Percentiles rank a stretch among this genome's conserved stretches.
phyloP scores from a whole-genome alignment of 2,797 vertebrate genomes.

The Xyrichtys novacula region DNA sequence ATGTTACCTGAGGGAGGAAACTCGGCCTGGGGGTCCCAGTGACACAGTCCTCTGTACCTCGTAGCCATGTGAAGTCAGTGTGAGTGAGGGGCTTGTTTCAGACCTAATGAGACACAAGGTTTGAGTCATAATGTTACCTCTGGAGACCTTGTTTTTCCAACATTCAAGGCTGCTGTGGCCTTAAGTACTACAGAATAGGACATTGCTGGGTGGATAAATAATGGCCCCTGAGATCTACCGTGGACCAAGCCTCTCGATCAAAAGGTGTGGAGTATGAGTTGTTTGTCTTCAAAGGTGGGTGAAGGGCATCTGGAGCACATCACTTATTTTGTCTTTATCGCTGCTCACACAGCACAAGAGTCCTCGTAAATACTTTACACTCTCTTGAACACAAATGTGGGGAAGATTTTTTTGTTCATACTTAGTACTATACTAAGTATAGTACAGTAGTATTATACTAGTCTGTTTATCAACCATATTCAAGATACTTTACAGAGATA shows the following conservation, averaged over 20 bases:
- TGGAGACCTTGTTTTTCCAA: constrained; percentile 21
- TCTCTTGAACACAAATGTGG: neutral
- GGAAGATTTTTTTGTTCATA: too few species aligned
- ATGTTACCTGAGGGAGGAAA: constrained; percentile 37
- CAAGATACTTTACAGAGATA: too few species aligned
- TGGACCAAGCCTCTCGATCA: constrained; percentile 51
- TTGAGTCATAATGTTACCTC: constrained; percentile 20
- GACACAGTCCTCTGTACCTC: constrained; percentile 51
- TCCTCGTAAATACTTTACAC: neutral
- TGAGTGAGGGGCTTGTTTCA: constrained; percentile 34
- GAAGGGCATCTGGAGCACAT: constrained; percentile 62
- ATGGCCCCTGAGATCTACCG: constrained; percentile 41
- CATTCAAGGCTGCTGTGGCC: constrained; percentile 27
- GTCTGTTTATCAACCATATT: too few species aligned
- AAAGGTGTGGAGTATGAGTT: constrained; percentile 26
- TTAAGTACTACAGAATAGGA: constrained; percentile 11
- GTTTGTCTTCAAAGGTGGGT: constrained; percentile 59
- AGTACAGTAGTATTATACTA: too few species aligned
- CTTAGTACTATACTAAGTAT: too few species aligned
- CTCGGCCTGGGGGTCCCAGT: constrained; percentile 41
- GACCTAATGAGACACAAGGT: constrained; percentile 43
- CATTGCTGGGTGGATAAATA: constrained; percentile 42
- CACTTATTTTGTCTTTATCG: constrained; percentile 43
- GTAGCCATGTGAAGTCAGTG: constrained; percentile 38
- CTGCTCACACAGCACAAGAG: neutral